These are phyloP conservation scores for Siderastrea siderea DNA, from an alignment of 92 coral and sea anemone genomes.

Conservation along the genomic window DNA sequence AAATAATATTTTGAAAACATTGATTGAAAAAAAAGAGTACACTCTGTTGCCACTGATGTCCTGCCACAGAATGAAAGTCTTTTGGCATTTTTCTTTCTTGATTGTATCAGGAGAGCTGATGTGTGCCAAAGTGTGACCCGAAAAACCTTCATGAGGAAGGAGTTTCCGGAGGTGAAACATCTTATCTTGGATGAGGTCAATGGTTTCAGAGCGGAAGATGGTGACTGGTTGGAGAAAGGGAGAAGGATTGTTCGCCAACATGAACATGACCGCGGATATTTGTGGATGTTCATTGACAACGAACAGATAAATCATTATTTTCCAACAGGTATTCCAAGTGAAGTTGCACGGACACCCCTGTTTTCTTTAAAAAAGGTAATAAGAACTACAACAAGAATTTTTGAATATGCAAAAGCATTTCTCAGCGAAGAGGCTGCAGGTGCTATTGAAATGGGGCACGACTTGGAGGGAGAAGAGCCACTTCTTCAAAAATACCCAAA, in stretches of 20 bases:
- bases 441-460: constrained; percentile 5
- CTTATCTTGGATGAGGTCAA: neutral
- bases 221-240: neutral
- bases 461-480: neutral
- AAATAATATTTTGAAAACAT: too few relatives aligned
- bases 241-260: neutral
- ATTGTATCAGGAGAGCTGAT: too few relatives aligned
- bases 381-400: neutral
- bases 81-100: neutral
- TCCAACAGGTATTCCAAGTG: neutral
- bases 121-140: neutral
- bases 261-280: neutral
- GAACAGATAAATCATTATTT: neutral
- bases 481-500: neutral
- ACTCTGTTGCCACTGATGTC: too few relatives aligned
- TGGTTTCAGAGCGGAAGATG: neutral
- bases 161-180: neutral
- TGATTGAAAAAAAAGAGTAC: too few relatives aligned
- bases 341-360: neutral
- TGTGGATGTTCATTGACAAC: constrained; percentile 1
- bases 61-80: too few relatives aligned
- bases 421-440: neutral
- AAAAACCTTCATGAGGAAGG: neutral
- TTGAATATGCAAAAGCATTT: neutral
- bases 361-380: neutral